Conservation (phyloP, 2,113 vertebrate genomes). For the Cyanistes caeruleus region DNA sequence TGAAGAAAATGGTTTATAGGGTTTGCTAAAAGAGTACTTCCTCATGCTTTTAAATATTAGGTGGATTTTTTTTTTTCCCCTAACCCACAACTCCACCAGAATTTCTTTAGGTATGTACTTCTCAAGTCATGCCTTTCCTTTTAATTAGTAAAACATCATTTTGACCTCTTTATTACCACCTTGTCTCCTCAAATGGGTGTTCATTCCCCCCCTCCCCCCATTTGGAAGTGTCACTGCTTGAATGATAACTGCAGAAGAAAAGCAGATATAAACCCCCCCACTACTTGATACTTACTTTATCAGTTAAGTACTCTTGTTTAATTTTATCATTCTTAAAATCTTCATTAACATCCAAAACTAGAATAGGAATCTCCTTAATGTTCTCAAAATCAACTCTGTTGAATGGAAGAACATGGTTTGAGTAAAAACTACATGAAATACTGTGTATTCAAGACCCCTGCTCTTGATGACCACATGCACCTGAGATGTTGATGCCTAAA, state of each 20-base stretch:
- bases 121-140: background rate
- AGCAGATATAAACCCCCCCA: background rate
- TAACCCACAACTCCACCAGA: background rate
- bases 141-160: background rate
- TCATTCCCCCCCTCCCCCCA: background rate
- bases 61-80: background rate
- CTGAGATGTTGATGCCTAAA: background rate
- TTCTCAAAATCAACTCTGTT: conserved; percentile 83
- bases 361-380: conserved; percentile 78
- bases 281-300: conserved; percentile 68
- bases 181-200: background rate
- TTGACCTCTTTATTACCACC: background rate
- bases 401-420: background rate
- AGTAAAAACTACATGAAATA: background rate
- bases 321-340: conserved; percentile 85
- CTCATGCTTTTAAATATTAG: background rate
- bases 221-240: background rate
- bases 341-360: conserved; percentile 81
- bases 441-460: background rate
- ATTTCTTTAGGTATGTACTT: background rate
- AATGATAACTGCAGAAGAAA: background rate
- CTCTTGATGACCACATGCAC: background rate
- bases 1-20: background rate
- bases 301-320: conserved; percentile 78
- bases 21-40: background rate